phyloP scores from a whole-genome alignment of 2,888 invertebrate genomes.

The Hirtodrosophila alboralis region DNA sequence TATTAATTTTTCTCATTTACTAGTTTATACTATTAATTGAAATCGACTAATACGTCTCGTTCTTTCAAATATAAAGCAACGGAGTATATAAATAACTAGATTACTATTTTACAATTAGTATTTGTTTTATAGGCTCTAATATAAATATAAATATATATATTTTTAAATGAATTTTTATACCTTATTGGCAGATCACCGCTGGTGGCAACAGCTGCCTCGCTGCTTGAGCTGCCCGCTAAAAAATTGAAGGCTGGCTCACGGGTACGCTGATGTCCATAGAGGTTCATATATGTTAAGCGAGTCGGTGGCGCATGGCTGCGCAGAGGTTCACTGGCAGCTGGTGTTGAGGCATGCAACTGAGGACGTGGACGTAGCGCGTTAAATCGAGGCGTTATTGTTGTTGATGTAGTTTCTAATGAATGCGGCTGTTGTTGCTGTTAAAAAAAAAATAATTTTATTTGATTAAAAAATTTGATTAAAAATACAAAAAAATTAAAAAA shows the following conservation, averaged over 20 bases:
- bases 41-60: no score
- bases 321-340: constrained; percentile 39
- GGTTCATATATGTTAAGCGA: constrained; percentile 58
- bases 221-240: constrained; percentile 21
- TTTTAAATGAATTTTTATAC: constrained; percentile 14
- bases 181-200: constrained; percentile 74
- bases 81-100: no score
- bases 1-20: no score
- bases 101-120: no score
- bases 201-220: constrained; percentile 56
- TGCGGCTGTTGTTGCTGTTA: constrained; percentile 25
- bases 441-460: neutral
- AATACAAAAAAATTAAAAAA: no score
- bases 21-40: no score
- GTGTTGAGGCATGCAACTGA: constrained; percentile 46
- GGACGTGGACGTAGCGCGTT: constrained; percentile 52
- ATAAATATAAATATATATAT: no score
- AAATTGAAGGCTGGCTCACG: constrained; percentile 78
- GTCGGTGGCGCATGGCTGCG: constrained; percentile 26
- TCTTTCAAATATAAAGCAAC: no score
- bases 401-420: no score
- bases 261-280: constrained; percentile 64
- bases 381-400: constrained; percentile 44
- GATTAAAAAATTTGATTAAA: no score
- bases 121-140: no score